Evolutionary conservation across 1,140 invertebrate species (phyloP), one percentile per base, ranked within the genome.

Genomic region (Eriosoma lanigerum): DNA sequence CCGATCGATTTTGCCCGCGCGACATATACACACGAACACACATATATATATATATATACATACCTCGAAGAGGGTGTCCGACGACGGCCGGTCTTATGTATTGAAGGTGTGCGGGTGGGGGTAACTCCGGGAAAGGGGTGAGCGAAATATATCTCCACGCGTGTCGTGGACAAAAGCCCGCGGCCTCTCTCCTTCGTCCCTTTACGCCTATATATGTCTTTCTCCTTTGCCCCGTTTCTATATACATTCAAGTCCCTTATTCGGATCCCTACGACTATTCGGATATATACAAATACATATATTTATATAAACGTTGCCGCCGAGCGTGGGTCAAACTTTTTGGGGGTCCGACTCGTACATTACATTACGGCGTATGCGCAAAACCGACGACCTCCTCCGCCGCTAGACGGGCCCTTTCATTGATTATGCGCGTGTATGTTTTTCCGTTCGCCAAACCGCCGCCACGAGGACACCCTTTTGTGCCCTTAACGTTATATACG

Each of bases 1-100:
- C 66, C 66, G 66, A 68, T 68, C 66, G 66, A 68, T 68, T 68
- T 68, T 68, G 44, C 66, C 44, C n/a, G 6, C 66, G 21, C 29
- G 58, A 17, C 64, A n/a, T 44, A 19, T 32, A 38, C 32, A 38
- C 32, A 38, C 32, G 8, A 3, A 38, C 32, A 38, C 32, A 38
- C 8, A 38, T 38, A 38, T n/a, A 38, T 38, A 38, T 38, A 8
- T 38, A 38, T 38, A 8, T 38, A 38, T 38, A 38, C 8, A 38
- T 38, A 38, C 8, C 32, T 38, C 8, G 32, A 38, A 38, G 21
- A 48, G 66, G 66, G 66, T 48, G 66, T 68, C 66, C 66, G 15
- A 48, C 66, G 15, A 24, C n/a, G 21, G 44, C n/a, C 66, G 21
- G 21, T 38, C 38, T 4, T n/a, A n/a, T 15, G 21, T 48, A n/a